These are phyloP conservation scores for Calliscelio sp. DNA, from an alignment of 2,888 invertebrate genomes.

Conservation along the genomic window DNA sequence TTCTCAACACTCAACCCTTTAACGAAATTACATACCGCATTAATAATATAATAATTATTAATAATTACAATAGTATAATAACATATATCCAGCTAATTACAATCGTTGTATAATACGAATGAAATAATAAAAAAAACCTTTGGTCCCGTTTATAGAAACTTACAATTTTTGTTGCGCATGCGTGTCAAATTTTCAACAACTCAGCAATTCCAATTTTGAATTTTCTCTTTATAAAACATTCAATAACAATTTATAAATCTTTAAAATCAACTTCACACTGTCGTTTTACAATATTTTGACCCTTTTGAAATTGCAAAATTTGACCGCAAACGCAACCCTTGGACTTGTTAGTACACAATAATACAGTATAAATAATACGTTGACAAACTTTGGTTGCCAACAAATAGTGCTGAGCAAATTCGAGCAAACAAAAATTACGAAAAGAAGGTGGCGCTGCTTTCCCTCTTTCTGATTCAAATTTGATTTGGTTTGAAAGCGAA, in stretches of 20 bases:
- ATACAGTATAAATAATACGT: constrained; percentile 33
- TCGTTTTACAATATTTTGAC: background rate
- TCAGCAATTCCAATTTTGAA: constrained; percentile 5
- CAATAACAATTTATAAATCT: too few species aligned
- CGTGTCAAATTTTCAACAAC: constrained; percentile 9
- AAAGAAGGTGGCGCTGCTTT: background rate
- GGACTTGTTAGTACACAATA: constrained; percentile 47
- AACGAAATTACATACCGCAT: constrained; percentile 31
- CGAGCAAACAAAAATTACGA: constrained; percentile 2
- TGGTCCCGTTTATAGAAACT: constrained; percentile 68
- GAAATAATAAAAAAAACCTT: constrained; percentile 48
- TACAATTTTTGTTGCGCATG: constrained; percentile 25
- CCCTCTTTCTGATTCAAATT: background rate
- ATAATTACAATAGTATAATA: constrained; percentile 45
- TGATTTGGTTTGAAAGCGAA: constrained; percentile 50
- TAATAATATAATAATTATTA: constrained; percentile 38
- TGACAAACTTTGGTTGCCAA: constrained; percentile 39
- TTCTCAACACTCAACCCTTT: constrained; percentile 33
- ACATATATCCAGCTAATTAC: constrained; percentile 48
- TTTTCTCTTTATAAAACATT: background rate
- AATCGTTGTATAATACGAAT: constrained; percentile 28
- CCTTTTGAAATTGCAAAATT: background rate
- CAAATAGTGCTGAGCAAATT: constrained; percentile 55
- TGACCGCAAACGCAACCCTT: constrained; percentile 40
- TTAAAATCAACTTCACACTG: too few species aligned